Percentiles rank a stretch among this genome's conserved stretches.
Conservation (phyloP, 2,113 vertebrate species). For the Dasypus novemcinctus region DNA sequence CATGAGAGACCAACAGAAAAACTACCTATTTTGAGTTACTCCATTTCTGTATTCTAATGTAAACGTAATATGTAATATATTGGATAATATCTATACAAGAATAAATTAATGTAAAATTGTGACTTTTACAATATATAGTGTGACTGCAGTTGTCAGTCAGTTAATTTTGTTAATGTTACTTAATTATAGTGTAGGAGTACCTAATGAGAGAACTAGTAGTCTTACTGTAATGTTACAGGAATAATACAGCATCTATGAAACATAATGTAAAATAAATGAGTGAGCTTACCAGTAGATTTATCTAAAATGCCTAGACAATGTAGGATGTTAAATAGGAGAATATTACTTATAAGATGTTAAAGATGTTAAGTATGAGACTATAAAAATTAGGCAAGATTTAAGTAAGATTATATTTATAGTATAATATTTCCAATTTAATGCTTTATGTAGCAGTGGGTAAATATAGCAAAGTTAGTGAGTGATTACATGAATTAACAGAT, state of each 20-base stretch:
- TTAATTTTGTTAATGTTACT: conserved; percentile 57
- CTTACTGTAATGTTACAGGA: conserved; percentile 6
- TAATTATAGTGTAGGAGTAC: conserved; percentile 54
- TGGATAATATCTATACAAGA: not conserved
- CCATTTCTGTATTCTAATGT: not conserved
- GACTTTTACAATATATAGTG: conserved; percentile 32
- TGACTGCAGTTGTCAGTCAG: not conserved
- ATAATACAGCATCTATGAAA: conserved; percentile 12
- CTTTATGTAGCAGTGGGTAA: not conserved
- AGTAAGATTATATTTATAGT: not conserved
- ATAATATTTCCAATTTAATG: not conserved
- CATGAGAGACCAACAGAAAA: not conserved
- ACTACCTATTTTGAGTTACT: not conserved
- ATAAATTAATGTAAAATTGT: not conserved
- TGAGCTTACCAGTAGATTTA: not conserved
- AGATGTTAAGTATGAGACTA: conserved; percentile 2
- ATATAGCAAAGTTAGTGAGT: not conserved
- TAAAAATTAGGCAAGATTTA: not conserved
- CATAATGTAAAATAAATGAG: conserved; percentile 30
- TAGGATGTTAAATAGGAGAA: no score
- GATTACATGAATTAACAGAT: conserved; percentile 3
- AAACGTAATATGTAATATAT: conserved; percentile 6
- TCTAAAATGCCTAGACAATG: conserved; percentile 52
- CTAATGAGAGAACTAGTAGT: conserved; percentile 32
- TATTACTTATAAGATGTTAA: no score